Evolutionary conservation across 1,140 invertebrate genomes (phyloP), one percentile per base, ranked within the genome.

Genomic region (Arctopsyche grandis): DNA sequence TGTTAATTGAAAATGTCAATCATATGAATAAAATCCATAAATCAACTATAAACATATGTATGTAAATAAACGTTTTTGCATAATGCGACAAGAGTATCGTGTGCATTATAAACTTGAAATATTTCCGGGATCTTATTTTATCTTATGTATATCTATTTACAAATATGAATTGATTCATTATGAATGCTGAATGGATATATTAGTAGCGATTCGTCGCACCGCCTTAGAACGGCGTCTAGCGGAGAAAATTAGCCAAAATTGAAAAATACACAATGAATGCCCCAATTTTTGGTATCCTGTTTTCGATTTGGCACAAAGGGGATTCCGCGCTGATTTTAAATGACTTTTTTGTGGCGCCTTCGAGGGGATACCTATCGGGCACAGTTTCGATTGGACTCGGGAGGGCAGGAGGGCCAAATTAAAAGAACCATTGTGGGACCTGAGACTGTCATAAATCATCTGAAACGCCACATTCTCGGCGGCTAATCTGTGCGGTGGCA

Each of bases 361-460:
- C 16, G 16, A 52, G 1, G 22, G 24, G 63, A 66, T 38, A 38
- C 29, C 29, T 38, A 38, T 12, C 63, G 63, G 12, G 3, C 21
- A 12, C 63, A 24, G 16, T n/a, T 60, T 21, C 16, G n/a, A 9
- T 21, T 21, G 58, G 58, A 19, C 58, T 60, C 58, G 63, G 58
- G 48, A 52, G 48, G 48, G 16, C 48, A 16, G 16, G 48, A 52
- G 48, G 63, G 63, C 63, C 63, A 66, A 66, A 66, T 66, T 66
- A 76, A 76, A 76, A 63, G 74, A 60, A 14, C 74, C 74, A 76
- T 76, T 76, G 46, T 46, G 58, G 56, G 21, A 76, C 60, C 48
- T 38, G 44, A n/a, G 48, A 26, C 73, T 26, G 74, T 22, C 74
- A 76, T 76, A 76, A 76, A 76, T 76, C 74, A 76, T 76, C 71